Evolutionary conservation across 2,113 vertebrate species (phyloP).

Genomic region (Myanophis thanlyinensis): DNA sequence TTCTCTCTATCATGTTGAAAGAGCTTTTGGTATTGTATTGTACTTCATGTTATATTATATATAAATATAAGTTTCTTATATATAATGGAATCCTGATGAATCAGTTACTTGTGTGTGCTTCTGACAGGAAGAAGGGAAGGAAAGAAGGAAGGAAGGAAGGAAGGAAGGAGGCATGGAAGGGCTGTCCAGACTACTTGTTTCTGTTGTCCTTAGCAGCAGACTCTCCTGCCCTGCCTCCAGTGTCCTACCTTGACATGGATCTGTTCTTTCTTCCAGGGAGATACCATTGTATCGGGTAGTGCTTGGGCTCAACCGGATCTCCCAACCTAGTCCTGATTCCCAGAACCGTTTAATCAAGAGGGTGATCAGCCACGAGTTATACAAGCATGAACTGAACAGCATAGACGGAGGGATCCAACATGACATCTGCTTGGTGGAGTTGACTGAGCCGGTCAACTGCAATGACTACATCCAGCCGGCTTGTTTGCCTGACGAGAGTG

Average conservation of each 20-base stretch:
- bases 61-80: no score
- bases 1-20: no score
- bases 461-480: slow-evolving; percentile 24
- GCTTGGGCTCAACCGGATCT: slow-evolving; percentile 42
- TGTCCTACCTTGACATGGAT: no score
- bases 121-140: no score
- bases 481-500: slow-evolving; percentile 4
- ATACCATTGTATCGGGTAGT: slow-evolving; percentile 50
- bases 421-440: slow-evolving; percentile 19
- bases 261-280: slow-evolving; percentile 43
- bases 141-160: no score
- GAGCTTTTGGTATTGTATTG: no score
- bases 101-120: no score
- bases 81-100: no score
- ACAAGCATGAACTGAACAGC: not conserved
- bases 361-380: slow-evolving; percentile 17
- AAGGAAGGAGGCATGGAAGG: no score
- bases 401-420: not conserved
- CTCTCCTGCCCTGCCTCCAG: no score
- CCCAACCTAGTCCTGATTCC: slow-evolving; percentile 2
- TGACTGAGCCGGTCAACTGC: not conserved
- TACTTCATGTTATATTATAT: no score
- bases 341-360: slow-evolving; percentile 1
- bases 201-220: not conserved
- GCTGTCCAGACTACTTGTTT: not conserved